Base-by-base conservation (phyloP, 2,888 invertebrate genomes). In the Chalcis sispes region DNA sequence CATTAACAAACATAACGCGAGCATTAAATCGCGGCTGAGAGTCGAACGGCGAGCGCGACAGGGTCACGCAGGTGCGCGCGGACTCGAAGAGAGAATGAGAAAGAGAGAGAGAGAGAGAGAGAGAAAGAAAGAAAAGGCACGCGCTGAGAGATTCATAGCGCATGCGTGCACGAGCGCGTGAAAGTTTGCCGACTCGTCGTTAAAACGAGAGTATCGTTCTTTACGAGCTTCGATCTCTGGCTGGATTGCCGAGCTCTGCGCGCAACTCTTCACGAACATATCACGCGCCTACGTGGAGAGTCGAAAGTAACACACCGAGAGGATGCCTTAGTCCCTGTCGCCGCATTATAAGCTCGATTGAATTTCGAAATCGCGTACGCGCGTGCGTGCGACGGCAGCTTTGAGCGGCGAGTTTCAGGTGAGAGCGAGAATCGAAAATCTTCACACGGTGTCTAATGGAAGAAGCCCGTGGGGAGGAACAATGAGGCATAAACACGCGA, bases 101-200 rank as follows among this genome's bases (percentile, higher is more conserved):
- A n/a, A n/a, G n/a, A n/a, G n/a, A n/a, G n/a, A n/a, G n/a, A n/a
- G n/a, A n/a, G n/a, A n/a, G n/a, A n/a, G n/a, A n/a, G n/a, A n/a
- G n/a, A n/a, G 40, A 78, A 82, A 23, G 48, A 67, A 58, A 52
- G 27, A 56, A n/a, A 46, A 46, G 67, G 65, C 73, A 59, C 84
- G 83, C 83, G 83, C 78, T 77, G 58, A 69, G 76, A 75, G 82
- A 83, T 83, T 77, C 79, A 80, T 77, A 79, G 82, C 81, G 81
- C 84, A 81, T 82, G 83, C 81, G 80, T 70, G 79, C 32, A 32
- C 29, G n/a, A 32, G 46, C 61, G 46, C 61, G 70, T 71, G 64
- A 75, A 75, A 70, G 75, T 70, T 56, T 29, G 52, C 29, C n/a
- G 40, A 1, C 40, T 18, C 25, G 40, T 36, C 62, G 67, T 59